phyloP scores from a whole-genome alignment of 2,888 invertebrate species.

The Ernsta delagoae region DNA sequence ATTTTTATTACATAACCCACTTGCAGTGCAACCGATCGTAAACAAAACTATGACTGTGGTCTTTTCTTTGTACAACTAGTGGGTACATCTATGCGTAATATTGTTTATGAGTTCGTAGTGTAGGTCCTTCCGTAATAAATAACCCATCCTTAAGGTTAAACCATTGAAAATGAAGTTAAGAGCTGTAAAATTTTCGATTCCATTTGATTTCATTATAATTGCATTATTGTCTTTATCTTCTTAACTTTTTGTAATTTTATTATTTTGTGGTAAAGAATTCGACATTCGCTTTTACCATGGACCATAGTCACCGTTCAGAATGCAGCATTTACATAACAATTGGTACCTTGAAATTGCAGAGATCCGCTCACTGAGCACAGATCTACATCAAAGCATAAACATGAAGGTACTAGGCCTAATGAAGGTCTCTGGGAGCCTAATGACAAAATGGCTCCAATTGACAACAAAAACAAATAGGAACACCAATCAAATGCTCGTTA shows the following conservation, averaged over 20 bases:
- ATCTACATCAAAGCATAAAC: conserved; percentile 31
- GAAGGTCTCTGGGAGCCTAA: conserved; percentile 34
- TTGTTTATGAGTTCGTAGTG: no score
- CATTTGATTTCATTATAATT: no score
- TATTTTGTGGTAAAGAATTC: background rate
- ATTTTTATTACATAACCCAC: conserved; percentile 30
- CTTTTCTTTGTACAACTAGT: no score
- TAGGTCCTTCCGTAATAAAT: no score
- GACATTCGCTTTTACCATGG: conserved; percentile 13
- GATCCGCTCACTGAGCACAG: conserved; percentile 34
- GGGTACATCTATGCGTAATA: no score
- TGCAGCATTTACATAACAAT: conserved; percentile 34
- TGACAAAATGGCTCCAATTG: conserved; percentile 36
- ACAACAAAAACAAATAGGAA: conserved; percentile 41
- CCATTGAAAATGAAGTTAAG: no score
- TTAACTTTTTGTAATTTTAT: no score
- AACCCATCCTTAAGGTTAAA: no score
- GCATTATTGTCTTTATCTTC: no score
- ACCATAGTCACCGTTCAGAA: conserved; percentile 26
- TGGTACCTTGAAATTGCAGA: conserved; percentile 27
- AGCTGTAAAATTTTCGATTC: no score
- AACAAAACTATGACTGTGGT: conserved; percentile 3
- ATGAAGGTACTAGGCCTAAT: conserved; percentile 25
- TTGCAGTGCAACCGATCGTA: conserved; percentile 8
- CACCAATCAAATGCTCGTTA: conserved; percentile 57